A percentile compares a stretch with the other conserved stretches of the same genome.
phyloP scores from a whole-genome alignment of 2,797 vertebrate species.

The Megaceryle alcyon region DNA sequence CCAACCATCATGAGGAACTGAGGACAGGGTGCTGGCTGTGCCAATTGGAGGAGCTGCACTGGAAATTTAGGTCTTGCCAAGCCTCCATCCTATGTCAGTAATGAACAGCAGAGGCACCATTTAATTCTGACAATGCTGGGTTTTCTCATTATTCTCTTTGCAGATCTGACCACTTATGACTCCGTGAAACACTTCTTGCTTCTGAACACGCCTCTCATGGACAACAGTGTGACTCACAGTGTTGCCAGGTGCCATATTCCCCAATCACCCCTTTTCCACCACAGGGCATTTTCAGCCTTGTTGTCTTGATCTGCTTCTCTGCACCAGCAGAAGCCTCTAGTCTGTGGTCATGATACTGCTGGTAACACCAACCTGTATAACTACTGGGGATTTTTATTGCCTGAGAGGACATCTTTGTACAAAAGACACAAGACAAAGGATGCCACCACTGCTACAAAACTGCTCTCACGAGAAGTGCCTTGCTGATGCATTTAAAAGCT shows the following conservation, averaged over 20 bases:
- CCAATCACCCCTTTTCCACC: neutral
- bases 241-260: constrained; percentile 10
- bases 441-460: neutral
- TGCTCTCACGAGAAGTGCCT: neutral
- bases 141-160: neutral
- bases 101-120: neutral
- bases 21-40: neutral
- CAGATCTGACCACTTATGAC: constrained; percentile 88
- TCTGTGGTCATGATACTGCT: neutral
- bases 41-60: neutral
- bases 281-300: neutral
- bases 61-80: neutral
- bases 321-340: neutral
- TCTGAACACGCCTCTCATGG: constrained; percentile 79
- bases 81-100: neutral
- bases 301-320: neutral
- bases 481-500: neutral
- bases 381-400: neutral
- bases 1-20: neutral
- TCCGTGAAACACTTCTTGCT: constrained; percentile 86
- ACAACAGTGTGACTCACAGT: constrained; percentile 84
- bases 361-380: neutral
- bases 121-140: neutral
- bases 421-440: neutral
- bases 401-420: neutral